Evolutionary conservation across 1,140 invertebrate species (phyloP), one percentile per base, ranked within the genome.

Genomic region (Neotoxoptera formosana): DNA sequence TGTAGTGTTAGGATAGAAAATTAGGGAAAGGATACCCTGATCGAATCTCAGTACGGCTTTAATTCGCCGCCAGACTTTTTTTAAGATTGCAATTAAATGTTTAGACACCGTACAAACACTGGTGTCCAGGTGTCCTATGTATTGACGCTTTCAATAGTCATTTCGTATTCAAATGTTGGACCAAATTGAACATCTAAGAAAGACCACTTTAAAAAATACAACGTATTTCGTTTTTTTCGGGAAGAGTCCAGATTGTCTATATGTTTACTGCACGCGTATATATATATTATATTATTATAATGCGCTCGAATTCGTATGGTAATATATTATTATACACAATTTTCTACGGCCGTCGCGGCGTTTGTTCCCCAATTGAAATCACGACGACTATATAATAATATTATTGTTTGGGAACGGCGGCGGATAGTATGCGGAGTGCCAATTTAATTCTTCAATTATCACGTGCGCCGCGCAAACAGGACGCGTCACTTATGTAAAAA

Each of bases 281-380:
- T 34, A n/a, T 67, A 34, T 67, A 67, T 14, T 30, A n/a, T 67
- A 17, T n/a, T 76, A 76, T 76, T 76, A n/a, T 76, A 76, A 76
- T 30, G 60, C 4, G 14, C 9, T 4, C 14, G 60, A 76, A n/a
- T 76, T 14, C n/a, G 14, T 7, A 17, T n/a, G 17, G n/a, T 76
- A n/a, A n/a, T n/a, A 76, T n/a, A 51, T 7, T 53, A 51, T 17
- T 51, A 67, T 20, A 76, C 60, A 17, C 30, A 76, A 76, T n/a
- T 76, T 76, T 17, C 1, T 76, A 76, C 17, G 1, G 30, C n/a
- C 11, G 60, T 76, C 60, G 60, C 30, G 14, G 76, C 25, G n/a
- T 20, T 93, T 93, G 81, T 93, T 86, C 23, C 36, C 81, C 91
- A 93, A 93, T 93, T 93, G 48, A 93, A 76, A 93, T 93, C n/a